Evolutionary conservation across 2,797 vertebrate genomes (phyloP), one percentile per base, ranked within the genome.

Genomic region (Sebastes iracundus): DNA sequence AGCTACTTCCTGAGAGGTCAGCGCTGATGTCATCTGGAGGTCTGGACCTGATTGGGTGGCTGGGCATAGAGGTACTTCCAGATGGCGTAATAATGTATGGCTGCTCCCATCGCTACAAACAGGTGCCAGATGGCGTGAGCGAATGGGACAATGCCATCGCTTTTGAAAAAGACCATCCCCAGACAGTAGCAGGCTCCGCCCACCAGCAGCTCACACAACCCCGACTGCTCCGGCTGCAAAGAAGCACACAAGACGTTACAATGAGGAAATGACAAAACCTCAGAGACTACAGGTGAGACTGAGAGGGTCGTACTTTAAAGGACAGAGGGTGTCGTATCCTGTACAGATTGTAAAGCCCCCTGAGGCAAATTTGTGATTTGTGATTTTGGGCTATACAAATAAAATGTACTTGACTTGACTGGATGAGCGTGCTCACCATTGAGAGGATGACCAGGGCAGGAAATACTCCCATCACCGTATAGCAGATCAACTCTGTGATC

Each of bases 101-200:
- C 96, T 16, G 98, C 97, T 89, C 97, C 98, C 2, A 96, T 95
- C 13, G 97, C 98, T 71, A 99, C 98, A 3, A 99, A 99, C 84
- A 99, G 95, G 86, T 99, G 98, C 98, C 98, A 99, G 89, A 99
- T 99, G 92, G 98, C 98, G 0, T 99, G 98, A 72, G 98, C 98
- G 0, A 99, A 99, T 13, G 98, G 98, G 75, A 99, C 97, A 74
- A 97, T 96, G 61, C 98, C 97, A 0, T 99, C 98, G 0, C 98
- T 99, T 83, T 98, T 99, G 94, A 99, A 99, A 95, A 99, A 99
- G 86, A 98, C 92, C 72, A 97, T 97, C 67, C 98, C 98, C 90
- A 98, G 90, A 85, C 97, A 97, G 94, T 99, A 99, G 93, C 93
- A 98, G 89, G 96, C 87, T 3, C 98, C 98, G 2, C 98, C 97